Base-by-base conservation (phyloP, 2,888 invertebrate genomes). In the Gymnosoma rotundatum region DNA sequence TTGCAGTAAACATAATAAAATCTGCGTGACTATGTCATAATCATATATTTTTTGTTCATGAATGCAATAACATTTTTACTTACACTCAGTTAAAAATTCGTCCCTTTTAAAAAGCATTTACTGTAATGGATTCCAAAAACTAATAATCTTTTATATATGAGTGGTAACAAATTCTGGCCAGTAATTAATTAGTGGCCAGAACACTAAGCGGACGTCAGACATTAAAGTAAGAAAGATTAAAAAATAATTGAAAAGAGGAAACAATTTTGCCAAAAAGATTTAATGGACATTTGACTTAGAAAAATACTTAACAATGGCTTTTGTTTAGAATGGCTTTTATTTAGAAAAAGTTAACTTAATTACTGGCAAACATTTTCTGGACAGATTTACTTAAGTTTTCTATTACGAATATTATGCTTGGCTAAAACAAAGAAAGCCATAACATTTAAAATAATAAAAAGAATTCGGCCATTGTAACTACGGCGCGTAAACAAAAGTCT, bases 181-280 rank as follows among this genome's bases (percentile, higher is more conserved):
- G 64, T 83, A 83, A 78, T 83, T 83, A 83, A 83, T 83, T 86
- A 83, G 58, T 81, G 83, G 69, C 66, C 54, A 36, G 16, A 18
- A 80, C 32, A 66, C 72, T 61, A 42, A 64, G 21, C 56, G 6
- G 50, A 25, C 25, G 20, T n/a, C 42, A 32, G 18, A 48, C 8
- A 5, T 32, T 12, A 42, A 20, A 21, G 12, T n/a, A 45, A 10
- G 58, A 25, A 70, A 45, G 21, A n/a, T 16, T n/a, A n/a, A 21
- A 67, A 14, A 38, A 12, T n/a, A 78, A 48, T 56, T 70, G n/a
- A 50, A 75, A 45, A 2, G 3, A 12, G 20, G 5, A 25, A 42
- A 42, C 3, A 42, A 10, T 14, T 14, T 14, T 58, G 7, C 32
- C 1, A 42, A 45, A 25, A 7, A 50, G 45, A 21, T 60, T 42